Evolutionary conservation across 2,888 invertebrate genomes (phyloP), one percentile per base, ranked within the genome.

Genomic region (Ophonus ardosiacus): DNA sequence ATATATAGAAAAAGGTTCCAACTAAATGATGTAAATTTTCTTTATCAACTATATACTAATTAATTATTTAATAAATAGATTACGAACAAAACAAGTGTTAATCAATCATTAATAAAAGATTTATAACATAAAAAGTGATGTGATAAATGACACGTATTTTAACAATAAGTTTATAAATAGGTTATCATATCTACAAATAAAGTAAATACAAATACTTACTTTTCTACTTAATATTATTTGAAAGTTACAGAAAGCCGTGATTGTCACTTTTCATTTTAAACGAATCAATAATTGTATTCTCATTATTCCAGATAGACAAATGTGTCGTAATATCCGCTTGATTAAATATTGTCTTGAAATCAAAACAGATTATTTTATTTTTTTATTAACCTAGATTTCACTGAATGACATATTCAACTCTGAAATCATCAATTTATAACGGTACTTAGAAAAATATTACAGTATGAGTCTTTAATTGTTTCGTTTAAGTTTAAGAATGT

Each of bases 361-460:
- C 24, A 61, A 61, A 61, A 10, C 7, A 68, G 38, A 68, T 68
- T 68, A 68, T 68, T 63, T 68, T 68, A 68, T 68, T 38, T 68
- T 63, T 21, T 24, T 13, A 21, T 68, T 68, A 68, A 68, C 68
- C 68, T 68, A 68, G 31, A 31, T 68, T 38, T 68, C 38, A 38
- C 63, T 10, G 63, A 63, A 63, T 59, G 24, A 63, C 8, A 13
- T 63, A 18, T 63, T 59, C 15, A 59, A 13, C 13, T 18, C 10
- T 63, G 24, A 63, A 63, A 63, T 63, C 63, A 63, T 21, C 63
- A 51, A 43, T 51, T 51, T 13, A 51, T 10, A 51, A 51, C 31
- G 31, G 13, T 51, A 51, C 13, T 51, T 13, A 51, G 13, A 51
- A 51, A 13, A 51, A 1, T 13, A 51, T 51, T 51, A 51, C 43